Conservation (phyloP, 2,888 invertebrate genomes). For the Proisotoma minuta region DNA sequence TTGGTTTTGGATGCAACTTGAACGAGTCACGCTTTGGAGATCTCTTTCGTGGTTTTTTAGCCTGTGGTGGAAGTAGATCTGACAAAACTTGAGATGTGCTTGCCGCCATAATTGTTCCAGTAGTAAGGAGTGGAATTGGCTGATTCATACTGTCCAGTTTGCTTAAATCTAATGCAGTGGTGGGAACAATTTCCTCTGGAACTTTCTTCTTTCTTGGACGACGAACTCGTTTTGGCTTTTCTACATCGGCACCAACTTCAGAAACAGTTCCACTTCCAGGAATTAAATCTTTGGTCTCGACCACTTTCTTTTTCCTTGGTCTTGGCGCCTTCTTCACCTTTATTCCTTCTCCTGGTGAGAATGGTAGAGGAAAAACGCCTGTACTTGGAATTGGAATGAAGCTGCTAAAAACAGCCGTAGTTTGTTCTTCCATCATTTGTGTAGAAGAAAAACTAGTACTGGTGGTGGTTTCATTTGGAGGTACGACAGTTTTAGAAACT, state of each 20-base stretch:
- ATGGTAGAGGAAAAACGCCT: background rate
- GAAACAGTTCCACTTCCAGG: background rate
- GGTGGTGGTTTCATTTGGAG: conserved; percentile 7
- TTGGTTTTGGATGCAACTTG: conserved; percentile 8
- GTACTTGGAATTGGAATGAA: background rate
- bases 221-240: no score
- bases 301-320: background rate
- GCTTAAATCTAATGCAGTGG: no score
- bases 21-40: conserved; percentile 4
- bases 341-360: background rate
- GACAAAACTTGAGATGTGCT: no score
- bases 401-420: background rate
- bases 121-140: background rate
- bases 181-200: no score
- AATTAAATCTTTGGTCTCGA: background rate
- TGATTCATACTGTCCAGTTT: no score
- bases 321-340: conserved; percentile 13
- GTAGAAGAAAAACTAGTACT: no score
- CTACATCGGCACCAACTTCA: no score
- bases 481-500: conserved; percentile 22
- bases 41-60: background rate
- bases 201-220: no score
- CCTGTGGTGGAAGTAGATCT: no score
- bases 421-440: background rate
- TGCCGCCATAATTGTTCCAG: background rate